Evolutionary conservation across 1,140 invertebrate genomes (phyloP).

Genomic region (Palaemon carinicauda): DNA sequence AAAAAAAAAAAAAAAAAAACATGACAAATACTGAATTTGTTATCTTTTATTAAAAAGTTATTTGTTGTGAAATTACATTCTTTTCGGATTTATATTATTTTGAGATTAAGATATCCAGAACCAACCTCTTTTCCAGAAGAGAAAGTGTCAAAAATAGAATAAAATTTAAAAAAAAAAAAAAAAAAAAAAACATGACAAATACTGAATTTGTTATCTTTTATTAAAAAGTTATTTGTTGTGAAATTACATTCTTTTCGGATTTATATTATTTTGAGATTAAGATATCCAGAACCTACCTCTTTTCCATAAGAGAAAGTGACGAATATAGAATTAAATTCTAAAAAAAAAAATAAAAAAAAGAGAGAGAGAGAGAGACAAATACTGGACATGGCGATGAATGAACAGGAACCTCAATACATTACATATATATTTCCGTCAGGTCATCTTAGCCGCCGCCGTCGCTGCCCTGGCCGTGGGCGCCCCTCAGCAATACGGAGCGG

Average conservation of each 20-base stretch:
- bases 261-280: background rate
- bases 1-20: no score
- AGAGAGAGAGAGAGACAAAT: background rate
- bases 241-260: background rate
- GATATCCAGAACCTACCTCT: background rate
- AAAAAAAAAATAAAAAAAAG: background rate
- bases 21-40: no score
- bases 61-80: background rate
- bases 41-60: background rate
- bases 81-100: background rate
- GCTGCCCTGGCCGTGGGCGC: slow-evolving; percentile 17
- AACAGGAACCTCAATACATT: no score
- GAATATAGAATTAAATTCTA: no score
- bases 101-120: background rate
- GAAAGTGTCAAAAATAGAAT: no score
- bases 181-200: background rate
- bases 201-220: background rate
- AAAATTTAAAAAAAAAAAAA: background rate
- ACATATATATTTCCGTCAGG: background rate
- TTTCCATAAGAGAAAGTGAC: background rate
- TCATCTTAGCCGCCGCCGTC: slow-evolving; percentile 28
- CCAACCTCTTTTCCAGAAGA: background rate
- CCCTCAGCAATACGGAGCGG: background rate
- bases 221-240: background rate
- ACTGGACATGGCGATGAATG: no score